Base-by-base conservation (phyloP, 2,113 vertebrate genomes). In the Turnix velox region DNA sequence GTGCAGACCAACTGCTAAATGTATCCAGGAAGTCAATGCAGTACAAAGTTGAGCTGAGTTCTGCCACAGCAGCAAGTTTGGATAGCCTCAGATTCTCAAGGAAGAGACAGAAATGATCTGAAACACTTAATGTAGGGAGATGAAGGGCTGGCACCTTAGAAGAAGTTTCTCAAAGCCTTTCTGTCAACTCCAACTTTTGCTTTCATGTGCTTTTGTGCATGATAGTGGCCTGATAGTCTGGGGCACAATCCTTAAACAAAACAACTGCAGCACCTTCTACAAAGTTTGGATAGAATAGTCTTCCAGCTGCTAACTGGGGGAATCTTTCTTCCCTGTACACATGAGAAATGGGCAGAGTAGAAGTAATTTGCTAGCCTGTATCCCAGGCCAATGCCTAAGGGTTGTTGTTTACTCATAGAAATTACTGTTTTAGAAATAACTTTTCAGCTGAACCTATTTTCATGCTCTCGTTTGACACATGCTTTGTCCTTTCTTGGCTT, bases 121-220 rank as follows among this genome's bases (percentile, higher is more conserved):
- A n/a, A 68, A 30, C 6, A 40, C 67, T 65, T 90, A 79, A 75
- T 49, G 37, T 17, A 73, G 67, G 82, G 81, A 93, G 33, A 62
- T 39, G 75, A 84, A 87, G 82, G 66, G 75, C 33, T 35, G 63
- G 76, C 42, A 79, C 69, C 37, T 3, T 31, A 30, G 1, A 2
- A 85, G 77, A 74, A 43, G 28, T 52, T 84, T 74, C 51, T 74
- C 51, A 6, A 46, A 63, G 66, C 57, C 61, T 63, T 74, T 33
- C 35, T 57, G 31, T n/a, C 62, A 42, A 7, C 4, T 18, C 33
- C 33, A 25, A 22, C 22, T 75, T 90, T 46, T 88, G 30, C 55
- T 81, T 75, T 67, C 30, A 2, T 40, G 6, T 4, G 25, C 63
- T 75, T 93, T 75, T 62, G 25, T 15, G 1, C 37, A 14, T 63